A percentile compares a stretch with the other conserved stretches of the same genome.
phyloP scores from a whole-genome alignment of 2,888 invertebrate species.

The Digitonthophagus gazella region DNA sequence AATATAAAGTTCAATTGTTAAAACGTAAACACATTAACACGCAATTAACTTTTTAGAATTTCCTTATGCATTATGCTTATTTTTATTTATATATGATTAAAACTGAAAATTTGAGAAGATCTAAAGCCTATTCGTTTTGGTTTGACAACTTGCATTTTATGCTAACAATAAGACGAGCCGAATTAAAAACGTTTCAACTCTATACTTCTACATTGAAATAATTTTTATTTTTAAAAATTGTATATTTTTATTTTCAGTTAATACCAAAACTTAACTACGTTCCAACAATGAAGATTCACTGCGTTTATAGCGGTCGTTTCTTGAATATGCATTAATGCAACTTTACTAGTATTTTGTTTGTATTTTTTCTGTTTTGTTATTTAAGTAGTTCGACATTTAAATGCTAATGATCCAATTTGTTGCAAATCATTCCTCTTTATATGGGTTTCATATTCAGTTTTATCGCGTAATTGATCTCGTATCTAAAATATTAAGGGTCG shows the following conservation, averaged over 20 bases:
- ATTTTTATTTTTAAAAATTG: slow-evolving; percentile 8
- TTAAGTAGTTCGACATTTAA: slow-evolving; percentile 8
- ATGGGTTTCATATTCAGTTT: neutral
- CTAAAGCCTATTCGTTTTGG: too few relatives aligned
- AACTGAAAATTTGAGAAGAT: too few relatives aligned
- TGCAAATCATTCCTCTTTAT: neutral
- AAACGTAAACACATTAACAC: too few relatives aligned
- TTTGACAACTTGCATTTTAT: too few relatives aligned
- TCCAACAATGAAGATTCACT: slow-evolving; percentile 66
- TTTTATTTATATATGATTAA: too few relatives aligned
- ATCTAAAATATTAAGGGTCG: too few relatives aligned
- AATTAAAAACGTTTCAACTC: too few relatives aligned
- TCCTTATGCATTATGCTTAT: too few relatives aligned
- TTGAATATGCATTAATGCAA: slow-evolving; percentile 49
- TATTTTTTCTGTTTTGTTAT: neutral
- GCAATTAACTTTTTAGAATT: too few relatives aligned
- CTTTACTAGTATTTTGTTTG: neutral
- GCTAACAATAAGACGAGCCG: too few relatives aligned
- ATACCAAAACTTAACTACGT: slow-evolving; percentile 70
- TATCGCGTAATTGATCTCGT: neutral
- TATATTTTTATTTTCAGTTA: slow-evolving; percentile 57
- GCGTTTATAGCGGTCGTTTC: slow-evolving; percentile 73
- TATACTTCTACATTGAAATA: neutral
- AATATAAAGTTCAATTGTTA: too few relatives aligned
- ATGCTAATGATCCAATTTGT: neutral